Conservation (phyloP, 2,113 vertebrate genomes). For the Brachyhypopomus occidentalis region DNA sequence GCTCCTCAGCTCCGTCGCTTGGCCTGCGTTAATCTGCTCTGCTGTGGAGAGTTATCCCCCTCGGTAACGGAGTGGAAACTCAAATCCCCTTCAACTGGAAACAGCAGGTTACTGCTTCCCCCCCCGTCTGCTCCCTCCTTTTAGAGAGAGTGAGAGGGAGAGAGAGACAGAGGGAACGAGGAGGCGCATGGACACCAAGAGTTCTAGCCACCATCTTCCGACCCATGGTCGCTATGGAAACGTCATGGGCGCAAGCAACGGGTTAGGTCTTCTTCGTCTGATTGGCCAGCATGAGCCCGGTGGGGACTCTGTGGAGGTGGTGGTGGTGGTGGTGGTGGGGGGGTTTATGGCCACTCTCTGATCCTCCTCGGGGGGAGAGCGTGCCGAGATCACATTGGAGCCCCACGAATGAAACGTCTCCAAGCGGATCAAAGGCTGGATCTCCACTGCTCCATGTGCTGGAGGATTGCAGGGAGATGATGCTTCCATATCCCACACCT, state of each 20-base stretch:
- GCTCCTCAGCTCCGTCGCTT: conserved; percentile 47
- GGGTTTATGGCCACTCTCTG: conserved; percentile 1
- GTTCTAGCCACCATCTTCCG: conserved; percentile 45
- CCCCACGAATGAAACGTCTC: neutral
- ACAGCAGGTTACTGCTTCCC: conserved; percentile 18
- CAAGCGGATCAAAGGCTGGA: conserved; percentile 17
- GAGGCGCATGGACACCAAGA: conserved; percentile 5
- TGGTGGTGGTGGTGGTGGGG: neutral
- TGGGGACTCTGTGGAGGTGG: no score
- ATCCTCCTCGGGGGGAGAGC: neutral
- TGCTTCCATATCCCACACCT: neutral
- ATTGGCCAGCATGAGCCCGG: conserved; percentile 6
- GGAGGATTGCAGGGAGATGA: conserved; percentile 2
- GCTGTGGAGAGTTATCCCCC: conserved; percentile 57
- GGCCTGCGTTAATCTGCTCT: conserved; percentile 54
- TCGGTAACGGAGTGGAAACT: conserved; percentile 63
- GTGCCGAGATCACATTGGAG: conserved; percentile 27
- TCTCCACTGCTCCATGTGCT: conserved; percentile 4
- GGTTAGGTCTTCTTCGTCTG: conserved; percentile 2
- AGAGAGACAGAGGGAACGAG: neutral
- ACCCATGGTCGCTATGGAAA: conserved; percentile 55
- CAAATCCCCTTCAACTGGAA: conserved; percentile 58
- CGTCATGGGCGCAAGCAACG: conserved; percentile 7
- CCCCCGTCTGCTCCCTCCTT: conserved; percentile 1
- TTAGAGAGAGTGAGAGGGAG: conserved; percentile 7